phyloP scores from a whole-genome alignment of 2,888 invertebrate species.

The Achlya flavicornis region DNA sequence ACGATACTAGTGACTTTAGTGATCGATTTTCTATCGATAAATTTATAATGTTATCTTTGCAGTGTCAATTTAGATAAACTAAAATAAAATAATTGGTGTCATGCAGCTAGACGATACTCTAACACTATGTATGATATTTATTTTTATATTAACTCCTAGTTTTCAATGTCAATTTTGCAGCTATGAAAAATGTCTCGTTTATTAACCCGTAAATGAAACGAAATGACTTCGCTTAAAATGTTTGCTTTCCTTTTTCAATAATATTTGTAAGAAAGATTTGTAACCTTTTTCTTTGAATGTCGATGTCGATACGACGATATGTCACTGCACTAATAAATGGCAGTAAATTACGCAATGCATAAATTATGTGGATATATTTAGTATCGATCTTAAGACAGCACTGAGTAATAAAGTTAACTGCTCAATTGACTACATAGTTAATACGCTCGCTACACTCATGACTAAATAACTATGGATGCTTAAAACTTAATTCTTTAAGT shows the following conservation, averaged over 20 bases:
- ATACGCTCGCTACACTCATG: background rate
- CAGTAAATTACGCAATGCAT: background rate
- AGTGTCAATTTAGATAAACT: background rate
- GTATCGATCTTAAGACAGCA: background rate
- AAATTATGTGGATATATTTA: conserved; percentile 1
- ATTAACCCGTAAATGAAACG: too few species aligned
- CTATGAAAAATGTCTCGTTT: too few species aligned
- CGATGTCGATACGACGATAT: background rate
- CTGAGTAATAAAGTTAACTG: background rate
- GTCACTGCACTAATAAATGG: background rate
- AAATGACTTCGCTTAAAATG: too few species aligned
- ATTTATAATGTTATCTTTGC: background rate
- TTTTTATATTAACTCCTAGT: too few species aligned
- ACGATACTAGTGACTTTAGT: background rate
- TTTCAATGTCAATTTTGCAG: too few species aligned
- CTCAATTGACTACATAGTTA: background rate
- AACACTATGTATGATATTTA: too few species aligned
- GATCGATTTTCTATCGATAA: background rate
- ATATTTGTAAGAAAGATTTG: too few species aligned
- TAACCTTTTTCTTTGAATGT: background rate
- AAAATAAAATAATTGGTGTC: too few species aligned
- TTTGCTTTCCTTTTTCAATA: too few species aligned
- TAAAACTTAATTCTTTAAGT: background rate
- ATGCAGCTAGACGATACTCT: too few species aligned
- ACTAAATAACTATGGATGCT: background rate